Evolutionary conservation across 92 coral and sea anemone species (phyloP).

Genomic region (Zoanthus gigantus): DNA sequence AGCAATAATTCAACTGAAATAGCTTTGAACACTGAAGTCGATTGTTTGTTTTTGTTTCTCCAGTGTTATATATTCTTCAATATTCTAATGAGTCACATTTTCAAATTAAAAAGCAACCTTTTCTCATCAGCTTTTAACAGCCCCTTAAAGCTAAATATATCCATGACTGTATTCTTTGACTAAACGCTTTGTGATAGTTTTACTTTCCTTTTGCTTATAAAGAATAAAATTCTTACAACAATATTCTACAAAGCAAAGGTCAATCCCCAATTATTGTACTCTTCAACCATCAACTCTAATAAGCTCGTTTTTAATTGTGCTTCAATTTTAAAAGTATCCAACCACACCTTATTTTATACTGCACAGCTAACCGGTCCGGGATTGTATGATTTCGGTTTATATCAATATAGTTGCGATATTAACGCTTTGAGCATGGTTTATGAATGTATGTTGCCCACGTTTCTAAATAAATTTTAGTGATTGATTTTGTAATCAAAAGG

Average conservation of each 20-base stretch:
- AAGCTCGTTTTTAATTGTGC: background rate
- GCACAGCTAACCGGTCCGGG: conserved; percentile 36
- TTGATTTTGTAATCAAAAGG: conserved; percentile 6
- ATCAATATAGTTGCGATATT: background rate
- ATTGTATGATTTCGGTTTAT: background rate
- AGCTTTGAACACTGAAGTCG: background rate
- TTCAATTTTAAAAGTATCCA: conserved; percentile 1
- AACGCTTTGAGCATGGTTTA: conserved; percentile 27
- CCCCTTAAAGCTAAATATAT: background rate
- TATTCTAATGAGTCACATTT: background rate
- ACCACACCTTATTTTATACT: conserved; percentile 34
- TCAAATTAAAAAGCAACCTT: background rate
- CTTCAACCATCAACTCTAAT: background rate
- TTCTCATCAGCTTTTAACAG: background rate
- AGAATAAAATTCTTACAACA: background rate
- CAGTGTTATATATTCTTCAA: background rate
- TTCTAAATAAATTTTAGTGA: conserved; percentile 1
- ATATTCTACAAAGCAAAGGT: background rate
- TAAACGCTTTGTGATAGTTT: background rate
- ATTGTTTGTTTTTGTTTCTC: background rate
- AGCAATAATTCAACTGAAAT: background rate
- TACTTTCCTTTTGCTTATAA: background rate
- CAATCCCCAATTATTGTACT: background rate
- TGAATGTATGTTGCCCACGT: background rate
- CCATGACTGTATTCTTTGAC: background rate